phyloP scores from a whole-genome alignment of 2,888 invertebrate species.

The Drosophila kambysellisi region DNA sequence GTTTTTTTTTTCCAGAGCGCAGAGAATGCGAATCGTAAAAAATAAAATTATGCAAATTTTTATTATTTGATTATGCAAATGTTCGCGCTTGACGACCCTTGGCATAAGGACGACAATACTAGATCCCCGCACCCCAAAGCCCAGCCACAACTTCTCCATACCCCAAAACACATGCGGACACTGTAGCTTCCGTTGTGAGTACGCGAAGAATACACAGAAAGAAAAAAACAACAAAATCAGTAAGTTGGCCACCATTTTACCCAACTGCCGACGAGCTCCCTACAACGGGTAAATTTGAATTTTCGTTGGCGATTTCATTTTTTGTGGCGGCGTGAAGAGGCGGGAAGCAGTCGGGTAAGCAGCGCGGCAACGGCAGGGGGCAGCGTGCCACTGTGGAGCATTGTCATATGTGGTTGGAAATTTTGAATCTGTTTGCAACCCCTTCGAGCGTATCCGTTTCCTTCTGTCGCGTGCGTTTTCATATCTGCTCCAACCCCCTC shows the following conservation, averaged over 20 bases:
- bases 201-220: neutral
- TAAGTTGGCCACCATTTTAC: constrained; percentile 68
- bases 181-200: constrained; percentile 58
- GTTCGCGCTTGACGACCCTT: constrained; percentile 84
- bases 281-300: constrained; percentile 68
- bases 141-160: neutral
- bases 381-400: constrained; percentile 69
- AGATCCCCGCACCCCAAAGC: constrained; percentile 30
- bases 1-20: constrained; percentile 20
- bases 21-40: constrained; percentile 76
- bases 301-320: constrained; percentile 61
- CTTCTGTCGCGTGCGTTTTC: constrained; percentile 78
- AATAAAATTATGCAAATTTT: constrained; percentile 84
- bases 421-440: constrained; percentile 83
- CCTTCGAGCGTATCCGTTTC: constrained; percentile 82
- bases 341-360: neutral
- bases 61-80: constrained; percentile 85
- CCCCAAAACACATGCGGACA: constrained; percentile 51
- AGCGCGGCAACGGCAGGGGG: neutral
- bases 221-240: constrained; percentile 52
- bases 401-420: constrained; percentile 83
- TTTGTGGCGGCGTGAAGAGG: neutral
- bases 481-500: constrained; percentile 12
- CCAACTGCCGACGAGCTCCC: constrained; percentile 34
- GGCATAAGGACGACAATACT: constrained; percentile 84